Base-by-base conservation (phyloP, 1,140 invertebrate species). In the Semibalanus balanoides region DNA sequence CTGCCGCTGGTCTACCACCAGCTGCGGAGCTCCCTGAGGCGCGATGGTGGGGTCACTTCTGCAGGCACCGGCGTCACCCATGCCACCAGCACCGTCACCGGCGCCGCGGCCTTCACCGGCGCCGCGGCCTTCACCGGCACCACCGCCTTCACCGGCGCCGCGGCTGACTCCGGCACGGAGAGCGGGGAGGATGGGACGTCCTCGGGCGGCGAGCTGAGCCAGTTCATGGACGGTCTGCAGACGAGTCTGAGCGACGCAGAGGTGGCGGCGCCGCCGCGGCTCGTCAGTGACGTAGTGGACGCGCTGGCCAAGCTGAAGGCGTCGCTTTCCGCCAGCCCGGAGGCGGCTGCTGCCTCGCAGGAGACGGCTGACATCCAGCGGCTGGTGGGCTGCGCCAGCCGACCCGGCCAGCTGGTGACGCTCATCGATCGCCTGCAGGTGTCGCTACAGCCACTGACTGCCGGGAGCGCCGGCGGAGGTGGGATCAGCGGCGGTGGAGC, bases 201-300 rank as follows among this genome's bases (percentile, higher is more conserved):
- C 14, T 1, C 51, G 7, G 51, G 51, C 51, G 51, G 51, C 51
- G 51, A 64, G 51, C 51, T 64, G 7, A 64, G 51, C 22, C 22
- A 14, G 11, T 64, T 64, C 51, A 64, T 64, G 51, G 51, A 64
- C 51, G 51, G 51, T 19, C 51, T 64, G 51, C 51, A 64, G 51
- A 64, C 51, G 9, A 64, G 51, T 25, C 51, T 64, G 14, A 64
- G 51, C 51, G 22, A 19, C 14, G 9, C 14, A 11, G 51, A 64
- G 14, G 14, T 64, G 51, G 14, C 14, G 7, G 51, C 51, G 51
- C 51, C 51, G 22, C 51, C 78, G 30, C 76, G 85, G 14, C 86
- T 93, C 0, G 85, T 93, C n/a, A 87, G 87, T 1, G 92, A 94
- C 81, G 92, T 95, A 7, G 90, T 92, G 78, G 88, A 87, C 72